A percentile compares a stretch with the other conserved stretches of the same genome.
Evolutionary conservation across 53 echinoderm and acorn worm species (phyloP).

Genomic region (Luidia sarsii): DNA sequence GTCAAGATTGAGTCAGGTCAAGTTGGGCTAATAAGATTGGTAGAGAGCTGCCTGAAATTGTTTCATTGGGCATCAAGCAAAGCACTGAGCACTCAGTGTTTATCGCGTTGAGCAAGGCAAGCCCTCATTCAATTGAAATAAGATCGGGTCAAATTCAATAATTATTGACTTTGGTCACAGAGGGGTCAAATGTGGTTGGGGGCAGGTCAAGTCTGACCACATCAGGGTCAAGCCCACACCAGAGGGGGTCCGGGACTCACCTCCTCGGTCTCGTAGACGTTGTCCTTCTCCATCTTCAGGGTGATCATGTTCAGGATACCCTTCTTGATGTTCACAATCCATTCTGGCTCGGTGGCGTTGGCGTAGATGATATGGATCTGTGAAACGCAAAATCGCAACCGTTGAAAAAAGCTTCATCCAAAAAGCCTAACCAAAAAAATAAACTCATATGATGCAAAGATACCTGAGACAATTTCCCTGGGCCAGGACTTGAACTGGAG

Average conservation of each 20-base stretch:
- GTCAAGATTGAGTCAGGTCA: too few species aligned
- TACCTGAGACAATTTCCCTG: too few species aligned
- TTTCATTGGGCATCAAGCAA: too few species aligned
- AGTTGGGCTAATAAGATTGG: too few species aligned
- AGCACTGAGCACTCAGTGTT: too few species aligned
- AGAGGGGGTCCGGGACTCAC: neutral
- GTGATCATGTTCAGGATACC: conserved; percentile 69
- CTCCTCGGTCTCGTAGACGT: conserved; percentile 49
- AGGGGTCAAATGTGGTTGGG: neutral
- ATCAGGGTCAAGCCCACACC: neutral
- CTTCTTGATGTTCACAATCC: conserved; percentile 71
- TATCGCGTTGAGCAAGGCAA: too few species aligned
- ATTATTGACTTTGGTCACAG: neutral
- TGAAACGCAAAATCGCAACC: neutral
- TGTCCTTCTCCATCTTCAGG: conserved; percentile 49
- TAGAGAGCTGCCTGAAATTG: neutral
- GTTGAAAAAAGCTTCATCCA: too few species aligned
- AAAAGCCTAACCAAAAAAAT: too few species aligned
- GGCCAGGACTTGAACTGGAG: too few species aligned
- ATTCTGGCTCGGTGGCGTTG: conserved; percentile 58
- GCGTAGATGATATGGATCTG: conserved; percentile 51
- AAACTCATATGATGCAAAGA: too few species aligned
- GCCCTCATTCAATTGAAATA: neutral
- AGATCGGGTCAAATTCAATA: neutral
- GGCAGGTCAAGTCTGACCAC: neutral